Evolutionary conservation across 2,113 vertebrate species (phyloP).

Genomic region (Diadophis punctatus): DNA sequence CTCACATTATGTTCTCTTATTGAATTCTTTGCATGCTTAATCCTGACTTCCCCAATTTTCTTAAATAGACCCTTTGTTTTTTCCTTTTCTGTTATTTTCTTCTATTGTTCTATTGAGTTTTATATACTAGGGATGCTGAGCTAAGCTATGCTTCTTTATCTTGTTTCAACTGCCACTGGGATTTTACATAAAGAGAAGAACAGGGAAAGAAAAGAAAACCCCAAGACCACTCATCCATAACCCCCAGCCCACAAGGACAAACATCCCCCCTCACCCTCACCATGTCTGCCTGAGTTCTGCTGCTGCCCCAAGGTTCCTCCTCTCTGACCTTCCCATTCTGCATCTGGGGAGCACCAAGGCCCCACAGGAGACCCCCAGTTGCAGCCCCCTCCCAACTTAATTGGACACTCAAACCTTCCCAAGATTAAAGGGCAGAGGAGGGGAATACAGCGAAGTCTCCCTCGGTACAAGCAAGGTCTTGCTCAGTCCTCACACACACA

Average conservation of each 20-base stretch:
- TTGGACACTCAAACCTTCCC: background rate
- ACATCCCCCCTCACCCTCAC: background rate
- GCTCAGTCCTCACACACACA: too few species aligned
- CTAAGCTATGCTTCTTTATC: background rate
- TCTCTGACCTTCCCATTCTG: too few species aligned
- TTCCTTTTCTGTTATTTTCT: background rate
- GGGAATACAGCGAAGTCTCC: background rate
- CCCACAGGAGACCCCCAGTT: background rate
- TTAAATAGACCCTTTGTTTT: background rate
- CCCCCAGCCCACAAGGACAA: too few species aligned
- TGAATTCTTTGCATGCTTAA: background rate
- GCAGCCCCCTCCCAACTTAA: background rate
- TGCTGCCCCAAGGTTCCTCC: background rate
- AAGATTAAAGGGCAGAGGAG: background rate
- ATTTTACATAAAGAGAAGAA: background rate
- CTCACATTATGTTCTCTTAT: background rate
- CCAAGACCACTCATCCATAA: background rate
- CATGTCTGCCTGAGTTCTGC: background rate
- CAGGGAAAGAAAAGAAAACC: background rate
- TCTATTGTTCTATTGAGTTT: background rate
- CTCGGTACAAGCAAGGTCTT: background rate
- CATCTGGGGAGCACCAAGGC: too few species aligned
- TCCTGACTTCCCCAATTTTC: background rate
- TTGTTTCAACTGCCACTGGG: background rate
- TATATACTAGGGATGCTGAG: background rate